Percentiles rank a stretch among this genome's conserved stretches.
phyloP scores from a whole-genome alignment of 1,140 invertebrate species.

The Drosophila murphyi region DNA sequence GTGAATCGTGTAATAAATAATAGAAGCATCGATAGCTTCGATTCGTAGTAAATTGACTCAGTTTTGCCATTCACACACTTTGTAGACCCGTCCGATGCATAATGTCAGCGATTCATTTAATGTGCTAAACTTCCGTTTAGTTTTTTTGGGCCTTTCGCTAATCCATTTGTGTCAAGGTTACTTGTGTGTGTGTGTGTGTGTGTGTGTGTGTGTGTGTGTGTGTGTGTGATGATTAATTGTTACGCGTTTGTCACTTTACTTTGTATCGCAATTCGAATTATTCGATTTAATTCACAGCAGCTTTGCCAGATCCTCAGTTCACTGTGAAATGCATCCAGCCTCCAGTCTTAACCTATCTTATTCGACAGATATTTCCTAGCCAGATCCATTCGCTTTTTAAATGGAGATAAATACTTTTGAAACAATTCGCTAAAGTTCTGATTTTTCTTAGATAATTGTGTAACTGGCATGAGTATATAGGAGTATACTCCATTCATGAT shows the following conservation, averaged over 20 bases:
- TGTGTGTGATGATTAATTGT: conserved; percentile 59
- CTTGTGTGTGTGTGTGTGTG: not conserved
- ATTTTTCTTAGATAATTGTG: no score
- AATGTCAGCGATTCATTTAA: conserved; percentile 6
- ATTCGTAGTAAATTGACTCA: not conserved
- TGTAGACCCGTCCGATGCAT: conserved; percentile 23
- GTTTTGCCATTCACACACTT: not conserved
- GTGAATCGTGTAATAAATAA: conserved; percentile 23
- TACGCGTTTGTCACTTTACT: conserved; percentile 57
- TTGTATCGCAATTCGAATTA: conserved; percentile 46
- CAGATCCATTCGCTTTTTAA: no score
- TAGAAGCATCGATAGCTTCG: not conserved
- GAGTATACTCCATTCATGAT: no score
- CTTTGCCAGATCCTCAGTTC: conserved; percentile 31
- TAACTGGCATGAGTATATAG: no score
- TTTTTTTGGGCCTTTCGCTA: conserved; percentile 13
- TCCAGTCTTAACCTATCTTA: no score
- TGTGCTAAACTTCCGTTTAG: conserved; percentile 26
- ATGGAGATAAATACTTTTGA: no score
- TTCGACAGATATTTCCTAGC: no score
- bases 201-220: not conserved
- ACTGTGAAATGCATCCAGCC: not conserved
- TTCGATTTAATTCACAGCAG: not conserved
- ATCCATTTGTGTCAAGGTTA: not conserved
- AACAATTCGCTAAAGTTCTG: no score